Evolutionary conservation across 1,140 invertebrate species (phyloP).

Genomic region (Sesamia nonagrioides): DNA sequence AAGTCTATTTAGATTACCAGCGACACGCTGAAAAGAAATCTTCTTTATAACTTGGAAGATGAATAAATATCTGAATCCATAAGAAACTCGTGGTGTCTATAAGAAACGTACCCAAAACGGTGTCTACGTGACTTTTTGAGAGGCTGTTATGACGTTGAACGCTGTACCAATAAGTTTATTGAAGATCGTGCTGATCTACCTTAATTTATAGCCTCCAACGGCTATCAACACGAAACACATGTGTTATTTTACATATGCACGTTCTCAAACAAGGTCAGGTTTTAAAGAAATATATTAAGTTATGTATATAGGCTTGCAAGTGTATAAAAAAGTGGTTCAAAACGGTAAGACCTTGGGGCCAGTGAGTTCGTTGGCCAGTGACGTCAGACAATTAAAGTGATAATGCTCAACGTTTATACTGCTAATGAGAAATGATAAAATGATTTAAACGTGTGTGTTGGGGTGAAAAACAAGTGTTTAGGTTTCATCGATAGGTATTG

Average conservation of each 20-base stretch:
- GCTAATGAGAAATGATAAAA: conserved; percentile 40
- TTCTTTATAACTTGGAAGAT: too few species aligned
- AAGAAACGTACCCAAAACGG: not conserved
- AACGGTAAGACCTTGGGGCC: conserved; percentile 27
- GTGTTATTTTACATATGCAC: not conserved
- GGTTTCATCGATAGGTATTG: not conserved
- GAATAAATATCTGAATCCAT: too few species aligned
- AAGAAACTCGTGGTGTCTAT: too few species aligned
- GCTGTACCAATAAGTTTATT: not conserved
- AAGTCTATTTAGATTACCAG: too few species aligned
- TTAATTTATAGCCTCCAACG: not conserved
- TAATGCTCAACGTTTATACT: conserved; percentile 19
- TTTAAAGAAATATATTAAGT: not conserved
- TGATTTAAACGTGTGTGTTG: not conserved
- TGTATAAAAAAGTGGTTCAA: conserved; percentile 38
- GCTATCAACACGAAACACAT: not conserved
- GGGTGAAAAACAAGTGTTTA: not conserved
- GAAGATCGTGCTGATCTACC: not conserved
- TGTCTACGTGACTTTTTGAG: not conserved
- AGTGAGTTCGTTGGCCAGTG: conserved; percentile 24
- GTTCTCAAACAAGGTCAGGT: conserved; percentile 18
- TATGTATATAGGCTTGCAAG: conserved; percentile 25
- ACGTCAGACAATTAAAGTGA: conserved; percentile 45
- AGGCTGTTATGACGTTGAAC: not conserved
- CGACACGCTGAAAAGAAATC: too few species aligned